Evolutionary conservation across 2,888 invertebrate species (phyloP).

Genomic region (Arge pagana): DNA sequence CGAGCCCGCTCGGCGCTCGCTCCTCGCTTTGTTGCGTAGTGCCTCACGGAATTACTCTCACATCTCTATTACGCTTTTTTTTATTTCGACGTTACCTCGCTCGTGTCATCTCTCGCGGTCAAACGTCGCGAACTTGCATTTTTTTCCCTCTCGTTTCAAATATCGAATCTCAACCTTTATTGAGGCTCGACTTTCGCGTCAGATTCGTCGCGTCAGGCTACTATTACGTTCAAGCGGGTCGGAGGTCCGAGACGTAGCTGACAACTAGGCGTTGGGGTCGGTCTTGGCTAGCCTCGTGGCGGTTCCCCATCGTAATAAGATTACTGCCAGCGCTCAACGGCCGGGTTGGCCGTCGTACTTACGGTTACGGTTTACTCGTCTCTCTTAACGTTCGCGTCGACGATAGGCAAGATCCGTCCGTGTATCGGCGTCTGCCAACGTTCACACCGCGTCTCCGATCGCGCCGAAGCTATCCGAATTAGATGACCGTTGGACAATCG

Average conservation of each 20-base stretch:
- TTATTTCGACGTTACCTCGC: neutral
- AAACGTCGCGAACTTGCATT: neutral
- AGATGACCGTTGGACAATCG: no score
- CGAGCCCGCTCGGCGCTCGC: constrained; percentile 26
- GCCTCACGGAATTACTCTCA: neutral
- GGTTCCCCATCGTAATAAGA: constrained; percentile 2
- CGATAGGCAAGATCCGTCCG: no score
- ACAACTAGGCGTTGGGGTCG: neutral
- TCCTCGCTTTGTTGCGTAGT: constrained; percentile 17
- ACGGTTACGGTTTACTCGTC: no score
- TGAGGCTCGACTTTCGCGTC: no score
- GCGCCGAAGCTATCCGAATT: no score
- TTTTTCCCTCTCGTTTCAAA: no score
- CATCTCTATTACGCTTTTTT: neutral
- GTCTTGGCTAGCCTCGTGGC: constrained; percentile 10
- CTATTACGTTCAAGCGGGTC: no score
- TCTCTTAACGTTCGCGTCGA: no score
- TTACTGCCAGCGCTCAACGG: constrained; percentile 4
- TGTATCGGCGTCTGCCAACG: no score
- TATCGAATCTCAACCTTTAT: neutral
- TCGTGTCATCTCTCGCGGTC: neutral
- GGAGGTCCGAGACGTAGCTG: no score
- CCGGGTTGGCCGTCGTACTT: neutral
- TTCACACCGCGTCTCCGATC: no score
- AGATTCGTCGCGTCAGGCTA: no score